phyloP scores from a whole-genome alignment of 2,113 vertebrate species.

The Chunga burmeisteri region DNA sequence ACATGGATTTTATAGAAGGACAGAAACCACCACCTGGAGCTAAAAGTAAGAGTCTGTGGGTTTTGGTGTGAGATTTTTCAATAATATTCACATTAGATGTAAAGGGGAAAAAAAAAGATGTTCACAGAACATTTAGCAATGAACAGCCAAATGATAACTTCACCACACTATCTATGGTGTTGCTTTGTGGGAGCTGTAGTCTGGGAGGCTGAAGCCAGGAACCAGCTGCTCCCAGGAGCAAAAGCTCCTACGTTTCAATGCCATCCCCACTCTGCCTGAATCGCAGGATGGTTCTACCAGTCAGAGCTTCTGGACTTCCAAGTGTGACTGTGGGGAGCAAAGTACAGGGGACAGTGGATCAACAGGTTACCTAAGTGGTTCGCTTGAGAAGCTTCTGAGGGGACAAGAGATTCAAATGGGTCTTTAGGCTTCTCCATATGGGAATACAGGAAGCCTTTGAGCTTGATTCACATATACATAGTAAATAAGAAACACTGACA shows the following conservation, averaged over 20 bases:
- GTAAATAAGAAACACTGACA: background rate
- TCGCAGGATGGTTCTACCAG: background rate
- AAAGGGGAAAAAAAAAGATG: background rate
- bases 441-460: background rate
- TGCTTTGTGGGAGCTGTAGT: background rate
- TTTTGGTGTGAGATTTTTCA: background rate
- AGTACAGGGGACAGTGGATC: background rate
- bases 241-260: background rate
- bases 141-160: background rate
- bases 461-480: background rate
- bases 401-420: background rate
- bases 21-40: background rate
- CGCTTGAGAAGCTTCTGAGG: background rate
- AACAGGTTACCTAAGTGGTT: background rate
- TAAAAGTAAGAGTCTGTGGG: background rate
- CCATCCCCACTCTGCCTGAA: accelerated
- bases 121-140: background rate
- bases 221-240: background rate
- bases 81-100: background rate
- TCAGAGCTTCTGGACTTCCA: background rate
- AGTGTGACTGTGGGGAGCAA: background rate
- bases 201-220: background rate
- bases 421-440: background rate
- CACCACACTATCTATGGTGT: background rate
- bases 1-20: background rate